Evolutionary conservation across 2,797 vertebrate genomes (phyloP).

Genomic region (Discoglossus pictus): DNA sequence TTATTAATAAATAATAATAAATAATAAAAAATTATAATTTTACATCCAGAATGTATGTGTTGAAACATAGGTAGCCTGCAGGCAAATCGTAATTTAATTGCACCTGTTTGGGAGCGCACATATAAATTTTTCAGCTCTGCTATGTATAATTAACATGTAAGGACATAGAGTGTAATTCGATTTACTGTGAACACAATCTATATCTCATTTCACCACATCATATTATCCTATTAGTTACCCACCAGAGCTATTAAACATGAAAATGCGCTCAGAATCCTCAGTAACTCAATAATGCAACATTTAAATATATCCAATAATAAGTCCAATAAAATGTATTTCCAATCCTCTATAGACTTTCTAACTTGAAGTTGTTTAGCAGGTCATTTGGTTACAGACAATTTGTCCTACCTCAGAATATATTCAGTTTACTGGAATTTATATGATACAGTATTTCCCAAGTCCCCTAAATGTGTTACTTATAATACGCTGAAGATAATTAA

Average conservation of each 20-base stretch:
- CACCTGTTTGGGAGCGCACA: too few species aligned
- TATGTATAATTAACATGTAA: constrained; percentile 25
- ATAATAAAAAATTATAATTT: too few species aligned
- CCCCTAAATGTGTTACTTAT: too few species aligned
- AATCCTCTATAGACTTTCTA: constrained; percentile 1
- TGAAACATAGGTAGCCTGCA: too few species aligned
- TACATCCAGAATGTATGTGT: too few species aligned
- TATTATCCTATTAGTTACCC: constrained; percentile 15
- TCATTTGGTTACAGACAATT: constrained; percentile 10
- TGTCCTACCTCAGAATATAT: constrained; percentile 5
- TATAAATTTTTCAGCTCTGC: too few species aligned
- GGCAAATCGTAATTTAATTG: too few species aligned
- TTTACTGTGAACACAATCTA: constrained; percentile 2
- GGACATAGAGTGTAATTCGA: neutral
- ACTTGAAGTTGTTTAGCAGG: constrained; percentile 19
- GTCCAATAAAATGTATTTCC: constrained; percentile 20
- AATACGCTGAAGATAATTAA: too few species aligned
- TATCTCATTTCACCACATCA: constrained; percentile 4
- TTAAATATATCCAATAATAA: constrained; percentile 34
- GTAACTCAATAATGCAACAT: constrained; percentile 23
- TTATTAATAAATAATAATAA: too few species aligned
- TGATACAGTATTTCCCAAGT: too few species aligned
- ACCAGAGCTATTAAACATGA: constrained; percentile 11
- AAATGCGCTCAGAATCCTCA: constrained; percentile 6
- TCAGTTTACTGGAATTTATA: too few species aligned